Conservation (phyloP, 2,888 invertebrate species). For the Leptinotarsa juncta region DNA sequence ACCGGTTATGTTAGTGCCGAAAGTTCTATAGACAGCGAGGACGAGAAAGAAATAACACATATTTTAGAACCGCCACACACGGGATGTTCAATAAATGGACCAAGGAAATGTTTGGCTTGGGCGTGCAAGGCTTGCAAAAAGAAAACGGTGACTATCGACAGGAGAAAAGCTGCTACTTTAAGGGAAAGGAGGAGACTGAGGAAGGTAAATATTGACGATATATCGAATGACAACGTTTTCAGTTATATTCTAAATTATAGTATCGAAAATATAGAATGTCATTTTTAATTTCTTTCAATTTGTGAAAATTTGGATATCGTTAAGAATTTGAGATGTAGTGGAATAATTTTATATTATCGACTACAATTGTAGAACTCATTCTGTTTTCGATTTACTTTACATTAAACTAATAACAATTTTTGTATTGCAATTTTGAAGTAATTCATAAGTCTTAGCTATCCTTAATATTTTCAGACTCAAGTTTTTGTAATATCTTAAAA, state of each 20-base stretch:
- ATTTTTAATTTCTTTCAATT: too few species aligned
- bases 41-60: constrained; percentile 60
- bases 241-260: too few species aligned
- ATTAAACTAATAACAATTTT: too few species aligned
- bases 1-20: constrained; percentile 62
- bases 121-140: constrained; percentile 98
- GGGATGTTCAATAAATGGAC: constrained; percentile 60
- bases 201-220: constrained; percentile 74
- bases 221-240: too few species aligned
- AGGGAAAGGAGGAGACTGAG: constrained; percentile 91
- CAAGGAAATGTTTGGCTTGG: constrained; percentile 90
- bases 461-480: too few species aligned
- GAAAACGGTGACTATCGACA: constrained; percentile 94
- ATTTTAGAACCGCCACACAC: constrained; percentile 64
- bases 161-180: constrained; percentile 96
- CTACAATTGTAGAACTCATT: too few species aligned
- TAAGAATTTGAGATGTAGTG: not conserved
- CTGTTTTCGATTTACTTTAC: not conserved
- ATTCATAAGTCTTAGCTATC: too few species aligned
- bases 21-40: constrained; percentile 62
- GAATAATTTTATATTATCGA: too few species aligned
- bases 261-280: too few species aligned
- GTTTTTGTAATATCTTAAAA: too few species aligned
- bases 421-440: too few species aligned
- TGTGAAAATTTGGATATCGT: not conserved